These are phyloP conservation scores for Prolemur simus DNA, from an alignment of 2,113 vertebrate genomes.

Conservation along the genomic window DNA sequence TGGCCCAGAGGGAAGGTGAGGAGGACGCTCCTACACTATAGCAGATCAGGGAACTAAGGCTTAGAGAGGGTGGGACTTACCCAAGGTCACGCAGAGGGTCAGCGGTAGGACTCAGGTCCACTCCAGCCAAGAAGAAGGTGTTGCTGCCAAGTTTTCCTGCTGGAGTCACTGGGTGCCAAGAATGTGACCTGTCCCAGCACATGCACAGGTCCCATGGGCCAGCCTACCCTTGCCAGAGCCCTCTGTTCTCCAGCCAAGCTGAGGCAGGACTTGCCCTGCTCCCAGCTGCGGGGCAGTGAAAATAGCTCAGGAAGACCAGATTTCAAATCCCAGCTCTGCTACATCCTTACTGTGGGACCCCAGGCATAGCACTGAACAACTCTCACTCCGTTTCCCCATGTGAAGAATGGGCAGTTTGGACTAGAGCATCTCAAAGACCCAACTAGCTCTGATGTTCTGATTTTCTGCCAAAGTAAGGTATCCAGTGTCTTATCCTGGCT, in stretches of 20 bases:
- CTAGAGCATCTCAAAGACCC: neutral
- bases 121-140: neutral
- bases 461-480: neutral
- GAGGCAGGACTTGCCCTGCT: neutral
- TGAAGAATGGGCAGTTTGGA: neutral
- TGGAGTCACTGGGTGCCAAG: neutral
- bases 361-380: neutral
- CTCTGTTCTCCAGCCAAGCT: neutral
- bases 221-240: neutral
- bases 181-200: neutral
- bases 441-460: neutral
- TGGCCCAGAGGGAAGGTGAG: neutral
- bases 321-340: neutral
- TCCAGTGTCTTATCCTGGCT: neutral
- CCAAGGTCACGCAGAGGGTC: neutral
- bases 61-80: neutral
- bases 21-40: neutral
- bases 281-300: neutral
- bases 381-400: neutral
- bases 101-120: neutral
- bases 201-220: neutral
- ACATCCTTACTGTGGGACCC: neutral
- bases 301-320: neutral
- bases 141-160: neutral
- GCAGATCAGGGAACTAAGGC: neutral